A percentile compares a stretch with the other conserved stretches of the same genome.
These are phyloP conservation scores for Pentamera pediparva DNA, from an alignment of 53 echinoderm and acorn worm genomes.

Conservation along the genomic window DNA sequence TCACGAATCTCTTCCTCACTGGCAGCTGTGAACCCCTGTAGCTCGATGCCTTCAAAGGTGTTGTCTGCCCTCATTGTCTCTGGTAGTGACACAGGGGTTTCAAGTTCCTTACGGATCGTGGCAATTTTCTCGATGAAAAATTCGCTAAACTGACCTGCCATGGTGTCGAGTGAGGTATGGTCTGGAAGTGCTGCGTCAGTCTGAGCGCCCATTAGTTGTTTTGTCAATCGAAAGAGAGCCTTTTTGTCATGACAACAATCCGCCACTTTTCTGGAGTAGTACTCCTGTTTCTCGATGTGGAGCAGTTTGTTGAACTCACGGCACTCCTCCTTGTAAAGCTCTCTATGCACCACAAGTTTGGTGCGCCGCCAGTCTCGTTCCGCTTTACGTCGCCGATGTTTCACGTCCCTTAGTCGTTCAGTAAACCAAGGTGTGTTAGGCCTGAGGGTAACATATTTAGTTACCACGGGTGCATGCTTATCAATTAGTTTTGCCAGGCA, in stretches of 20 bases:
- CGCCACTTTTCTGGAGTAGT: neutral
- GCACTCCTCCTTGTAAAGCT: conserved; percentile 18
- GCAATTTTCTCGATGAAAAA: conserved; percentile 23
- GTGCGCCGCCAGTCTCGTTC: conserved; percentile 13
- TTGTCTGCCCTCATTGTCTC: neutral
- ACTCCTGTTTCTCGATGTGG: neutral
- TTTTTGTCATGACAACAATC: conserved; percentile 12
- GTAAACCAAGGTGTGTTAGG: conserved; percentile 20
- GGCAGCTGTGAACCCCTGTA: neutral
- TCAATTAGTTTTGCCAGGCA: conserved; percentile 2
- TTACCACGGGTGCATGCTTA: neutral
- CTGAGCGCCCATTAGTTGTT: neutral
- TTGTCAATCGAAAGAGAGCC: conserved; percentile 1
- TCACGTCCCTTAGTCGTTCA: conserved; percentile 1
- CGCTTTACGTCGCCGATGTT: conserved; percentile 15
- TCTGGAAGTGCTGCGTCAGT: neutral
- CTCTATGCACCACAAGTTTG: conserved; percentile 18
- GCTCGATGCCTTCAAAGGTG: neutral
- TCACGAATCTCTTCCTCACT: conserved; percentile 1
- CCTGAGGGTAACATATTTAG: conserved; percentile 5
- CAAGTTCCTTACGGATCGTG: neutral
- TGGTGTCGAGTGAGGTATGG: neutral
- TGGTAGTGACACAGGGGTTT: neutral
- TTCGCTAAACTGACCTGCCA: conserved; percentile 16
- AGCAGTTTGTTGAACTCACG: conserved; percentile 10